Conservation (phyloP, 2,888 invertebrate genomes). For the Eupelmus urozonus region DNA sequence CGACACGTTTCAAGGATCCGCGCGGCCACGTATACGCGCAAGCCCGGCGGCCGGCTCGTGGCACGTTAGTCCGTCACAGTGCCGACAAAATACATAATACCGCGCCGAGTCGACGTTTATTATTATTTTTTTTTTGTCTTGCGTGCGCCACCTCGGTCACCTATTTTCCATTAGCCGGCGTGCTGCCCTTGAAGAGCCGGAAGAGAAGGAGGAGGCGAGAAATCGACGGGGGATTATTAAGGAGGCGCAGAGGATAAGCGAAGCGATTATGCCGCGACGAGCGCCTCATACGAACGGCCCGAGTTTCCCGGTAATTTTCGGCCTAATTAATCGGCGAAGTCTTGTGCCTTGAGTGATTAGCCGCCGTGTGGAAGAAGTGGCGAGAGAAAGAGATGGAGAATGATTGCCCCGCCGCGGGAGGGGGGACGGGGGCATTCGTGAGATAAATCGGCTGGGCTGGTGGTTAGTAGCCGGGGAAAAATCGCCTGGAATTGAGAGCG, state of each 20-base stretch:
- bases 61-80: no score
- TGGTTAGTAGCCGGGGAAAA: constrained; percentile 21
- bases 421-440: constrained; percentile 14
- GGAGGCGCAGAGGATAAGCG: background rate
- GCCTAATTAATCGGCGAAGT: constrained; percentile 24
- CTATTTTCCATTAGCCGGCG: background rate
- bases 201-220: background rate
- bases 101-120: background rate
- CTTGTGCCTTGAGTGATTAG: background rate
- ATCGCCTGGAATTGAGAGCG: constrained; percentile 21
- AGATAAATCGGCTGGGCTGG: constrained; percentile 15
- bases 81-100: constrained; percentile 1
- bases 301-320: constrained; percentile 56
- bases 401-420: constrained; percentile 1
- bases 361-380: no score
- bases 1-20: constrained; percentile 48
- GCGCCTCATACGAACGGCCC: constrained; percentile 43
- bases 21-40: background rate
- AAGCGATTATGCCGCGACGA: constrained; percentile 34
- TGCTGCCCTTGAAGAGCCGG: background rate
- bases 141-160: constrained; percentile 27
- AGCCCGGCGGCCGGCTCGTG: no score
- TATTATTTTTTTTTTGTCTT: background rate
- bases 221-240: background rate
- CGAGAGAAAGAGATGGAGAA: background rate